Base-by-base conservation (phyloP, 2,797 vertebrate genomes). In the Semotilus atromaculatus region DNA sequence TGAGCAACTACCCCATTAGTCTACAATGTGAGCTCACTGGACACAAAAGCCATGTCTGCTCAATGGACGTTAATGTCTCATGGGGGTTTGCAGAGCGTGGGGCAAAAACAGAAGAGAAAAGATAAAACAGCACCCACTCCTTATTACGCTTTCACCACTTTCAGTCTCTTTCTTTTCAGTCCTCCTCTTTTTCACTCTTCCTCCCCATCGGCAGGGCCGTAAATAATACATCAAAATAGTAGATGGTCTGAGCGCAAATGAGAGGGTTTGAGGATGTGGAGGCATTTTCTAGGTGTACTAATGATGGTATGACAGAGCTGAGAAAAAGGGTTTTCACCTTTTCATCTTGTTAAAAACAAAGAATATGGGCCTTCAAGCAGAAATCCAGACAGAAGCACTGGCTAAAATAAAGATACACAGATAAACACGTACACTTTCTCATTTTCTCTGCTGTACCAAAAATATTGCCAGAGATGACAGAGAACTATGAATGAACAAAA, bases 141-240 rank as follows among this genome's bases (percentile, higher is more conserved):
- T 74, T 64, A 45, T 38, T 23, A 13, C 66, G 48, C 83, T 53
- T 31, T 43, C 55, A 9, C 10, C 48, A 29, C 73, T 23, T 83
- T 68, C 58, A 83, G 62, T 34, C 19, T 58, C 45, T 36, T 29
- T n/a, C 18, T 58, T 75, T 85, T 75, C 36, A 76, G 16, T 9
- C 16, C 3, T 68, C 36, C 48, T 83, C 73, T 87, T 74, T 85
- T 72, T 43, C 72, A 75, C 43, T n/a, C 60, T 72, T 51, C 74
- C 58, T 71, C 83, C 71, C 29, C 55, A 53, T 58, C 26, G 53
- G 3, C 82, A 85, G 89, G 85, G 66, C 60, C 40, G 85, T 94
- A 91, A 93, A 95, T 94, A 95, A 95, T 94, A 93, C 91, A 95
- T 95, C 93, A 95, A 90, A 94, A 91, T 91, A 89, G 90, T 79